These are phyloP conservation scores for Numida meleagris DNA, from an alignment of 2,113 vertebrate genomes.

Conservation along the genomic window DNA sequence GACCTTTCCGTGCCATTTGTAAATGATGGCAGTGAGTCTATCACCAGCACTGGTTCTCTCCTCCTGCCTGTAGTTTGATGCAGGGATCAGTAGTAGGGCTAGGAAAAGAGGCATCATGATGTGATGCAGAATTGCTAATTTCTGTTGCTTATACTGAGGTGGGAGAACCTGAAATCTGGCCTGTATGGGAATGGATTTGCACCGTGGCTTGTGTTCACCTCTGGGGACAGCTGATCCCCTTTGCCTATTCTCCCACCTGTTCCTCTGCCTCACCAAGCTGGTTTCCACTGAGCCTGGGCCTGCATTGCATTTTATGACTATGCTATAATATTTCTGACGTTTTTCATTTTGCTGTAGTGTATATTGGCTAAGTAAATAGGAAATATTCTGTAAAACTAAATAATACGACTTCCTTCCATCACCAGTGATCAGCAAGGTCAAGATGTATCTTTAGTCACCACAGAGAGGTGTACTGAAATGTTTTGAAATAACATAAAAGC, in stretches of 20 bases:
- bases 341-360: not conserved
- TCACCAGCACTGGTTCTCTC: fast-evolving
- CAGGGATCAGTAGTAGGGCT: not conserved
- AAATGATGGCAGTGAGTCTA: not conserved
- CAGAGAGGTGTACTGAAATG: constrained; percentile 38
- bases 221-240: not conserved
- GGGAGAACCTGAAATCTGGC: constrained; percentile 28
- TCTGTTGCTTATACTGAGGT: not conserved
- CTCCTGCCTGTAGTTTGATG: not conserved
- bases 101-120: not conserved
- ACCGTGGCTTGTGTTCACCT: not conserved
- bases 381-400: not conserved
- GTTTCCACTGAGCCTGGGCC: not conserved
- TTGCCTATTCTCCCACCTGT: constrained; percentile 8
- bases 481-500: constrained; percentile 63
- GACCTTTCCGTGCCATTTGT: not conserved
- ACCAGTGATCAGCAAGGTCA: not conserved
- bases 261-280: not conserved
- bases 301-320: constrained; percentile 46
- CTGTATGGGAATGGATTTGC: constrained; percentile 58
- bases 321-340: not conserved
- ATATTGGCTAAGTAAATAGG: not conserved
- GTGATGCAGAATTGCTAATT: not conserved
- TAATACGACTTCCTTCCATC: not conserved
- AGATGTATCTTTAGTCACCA: not conserved